Base-by-base conservation (phyloP, 2,113 vertebrate species). In the Vidua chalybeata region DNA sequence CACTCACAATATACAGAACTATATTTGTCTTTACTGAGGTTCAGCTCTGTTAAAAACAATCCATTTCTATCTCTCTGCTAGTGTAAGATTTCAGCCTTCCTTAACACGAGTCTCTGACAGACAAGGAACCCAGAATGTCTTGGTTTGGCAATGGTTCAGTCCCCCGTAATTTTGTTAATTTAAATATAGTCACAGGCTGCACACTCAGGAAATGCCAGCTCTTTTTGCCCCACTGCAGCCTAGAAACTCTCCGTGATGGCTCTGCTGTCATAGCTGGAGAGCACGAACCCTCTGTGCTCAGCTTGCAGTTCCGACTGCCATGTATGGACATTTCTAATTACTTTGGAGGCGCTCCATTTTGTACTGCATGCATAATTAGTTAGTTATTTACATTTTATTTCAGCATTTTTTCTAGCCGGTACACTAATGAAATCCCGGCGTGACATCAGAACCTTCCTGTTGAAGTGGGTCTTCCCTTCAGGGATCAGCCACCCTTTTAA, bases 311-410 rank as follows among this genome's bases (percentile, higher is more conserved):
- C 78, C 10, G 15, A 55, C 64, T 97, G 73, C 84, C 61, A 79
- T 77, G 59, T 86, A 80, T 75, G 94, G 75, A 94, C 91, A 93
- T 94, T 89, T 88, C 85, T 96, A 94, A 87, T 28, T 73, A 89
- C 55, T 94, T 89, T 95, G 92, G 93, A 95, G 91, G 62, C 9
- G 13, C 87, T 95, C 72, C 74, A 77, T 94, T 94, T 94, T 97
- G 95, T 94, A 93, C 83, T 35, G 80, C 80, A 92, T 82, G 89
- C 62, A 84, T 95, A 96, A 97, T 92, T 96, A 93, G 69, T 48
- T 58, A 95, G 92, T 95, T 97, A 97, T 95, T 97, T 97, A 94
- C 77, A 78, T 97, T 96, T 94, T 79, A 59, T 92, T 97, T 94
- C 73, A 93, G 87, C 93, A 81, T 84, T 67, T 92, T 93, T 94